A percentile compares a stretch with the other conserved stretches of the same genome.
phyloP scores from a whole-genome alignment of 2,797 vertebrate species.

The Pseudochromis fuscus region DNA sequence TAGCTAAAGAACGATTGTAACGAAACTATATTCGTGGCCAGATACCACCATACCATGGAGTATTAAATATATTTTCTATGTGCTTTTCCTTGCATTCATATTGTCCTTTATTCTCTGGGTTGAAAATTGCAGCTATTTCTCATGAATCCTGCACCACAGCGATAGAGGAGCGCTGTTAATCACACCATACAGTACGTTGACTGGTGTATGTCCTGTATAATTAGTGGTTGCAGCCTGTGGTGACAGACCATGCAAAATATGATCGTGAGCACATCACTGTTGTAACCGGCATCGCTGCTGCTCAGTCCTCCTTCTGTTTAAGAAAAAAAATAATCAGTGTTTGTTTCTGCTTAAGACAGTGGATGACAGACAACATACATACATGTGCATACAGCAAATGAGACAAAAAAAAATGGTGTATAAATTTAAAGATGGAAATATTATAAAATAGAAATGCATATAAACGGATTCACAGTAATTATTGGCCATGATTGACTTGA shows the following conservation, averaged over 20 bases:
- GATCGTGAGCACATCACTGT: slow-evolving; percentile 5
- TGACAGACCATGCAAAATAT: slow-evolving; percentile 47
- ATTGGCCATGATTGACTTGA: no score
- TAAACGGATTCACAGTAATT: no score
- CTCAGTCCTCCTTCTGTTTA: slow-evolving; percentile 10
- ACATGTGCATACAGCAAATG: no score
- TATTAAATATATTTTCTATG: no score
- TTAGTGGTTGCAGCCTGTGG: slow-evolving; percentile 37
- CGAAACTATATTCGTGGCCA: neutral
- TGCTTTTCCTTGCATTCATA: neutral
- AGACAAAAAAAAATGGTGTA: no score
- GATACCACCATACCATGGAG: neutral
- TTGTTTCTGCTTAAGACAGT: no score
- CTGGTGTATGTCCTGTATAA: slow-evolving; percentile 45
- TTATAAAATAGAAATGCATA: no score
- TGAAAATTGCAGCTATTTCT: slow-evolving; percentile 2
- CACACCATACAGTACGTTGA: slow-evolving; percentile 20
- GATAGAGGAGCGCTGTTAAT: slow-evolving; percentile 32
- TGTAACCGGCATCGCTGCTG: slow-evolving; percentile 36
- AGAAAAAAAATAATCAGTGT: no score
- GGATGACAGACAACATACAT: no score
- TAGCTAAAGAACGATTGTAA: neutral
- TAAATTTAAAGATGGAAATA: no score
- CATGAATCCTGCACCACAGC: slow-evolving; percentile 1
- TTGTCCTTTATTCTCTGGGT: neutral